Evolutionary conservation across 1,140 invertebrate species (phyloP).

Genomic region (Atta colombica): DNA sequence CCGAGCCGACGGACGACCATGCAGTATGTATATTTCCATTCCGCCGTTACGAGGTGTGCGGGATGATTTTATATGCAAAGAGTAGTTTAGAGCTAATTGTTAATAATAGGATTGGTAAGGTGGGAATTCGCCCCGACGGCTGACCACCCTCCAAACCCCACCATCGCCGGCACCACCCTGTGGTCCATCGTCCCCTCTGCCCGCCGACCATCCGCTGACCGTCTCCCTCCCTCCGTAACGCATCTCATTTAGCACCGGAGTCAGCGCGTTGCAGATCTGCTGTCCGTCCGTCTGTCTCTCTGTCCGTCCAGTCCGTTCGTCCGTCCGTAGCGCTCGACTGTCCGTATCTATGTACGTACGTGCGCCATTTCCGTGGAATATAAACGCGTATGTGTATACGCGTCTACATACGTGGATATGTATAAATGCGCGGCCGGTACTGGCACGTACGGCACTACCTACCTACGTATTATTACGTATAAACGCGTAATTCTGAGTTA

Average conservation of each 20-base stretch:
- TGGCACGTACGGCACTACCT: conserved; percentile 72
- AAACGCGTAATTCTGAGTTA: conserved; percentile 86
- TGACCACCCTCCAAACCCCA: conserved; percentile 36
- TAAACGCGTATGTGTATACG: conserved; percentile 60
- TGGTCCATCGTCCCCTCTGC: conserved; percentile 25
- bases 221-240: conserved; percentile 68
- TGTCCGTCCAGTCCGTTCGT: conserved; percentile 65
- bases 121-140: conserved; percentile 84
- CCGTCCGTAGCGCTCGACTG: conserved; percentile 70
- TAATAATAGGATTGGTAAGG: conserved; percentile 87
- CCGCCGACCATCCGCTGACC: conserved; percentile 58
- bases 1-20: conserved; percentile 82
- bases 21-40: conserved; percentile 87
- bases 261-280: conserved; percentile 78
- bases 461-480: conserved; percentile 84
- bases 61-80: conserved; percentile 86
- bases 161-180: conserved; percentile 58
- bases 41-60: conserved; percentile 84
- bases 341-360: conserved; percentile 69
- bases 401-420: conserved; percentile 70
- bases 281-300: conserved; percentile 74
- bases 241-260: conserved; percentile 81
- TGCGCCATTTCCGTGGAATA: conserved; percentile 73
- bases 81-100: conserved; percentile 87
- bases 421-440: conserved; percentile 62